Conservation (phyloP, 2,797 vertebrate genomes). For the Darevskia mixta region DNA sequence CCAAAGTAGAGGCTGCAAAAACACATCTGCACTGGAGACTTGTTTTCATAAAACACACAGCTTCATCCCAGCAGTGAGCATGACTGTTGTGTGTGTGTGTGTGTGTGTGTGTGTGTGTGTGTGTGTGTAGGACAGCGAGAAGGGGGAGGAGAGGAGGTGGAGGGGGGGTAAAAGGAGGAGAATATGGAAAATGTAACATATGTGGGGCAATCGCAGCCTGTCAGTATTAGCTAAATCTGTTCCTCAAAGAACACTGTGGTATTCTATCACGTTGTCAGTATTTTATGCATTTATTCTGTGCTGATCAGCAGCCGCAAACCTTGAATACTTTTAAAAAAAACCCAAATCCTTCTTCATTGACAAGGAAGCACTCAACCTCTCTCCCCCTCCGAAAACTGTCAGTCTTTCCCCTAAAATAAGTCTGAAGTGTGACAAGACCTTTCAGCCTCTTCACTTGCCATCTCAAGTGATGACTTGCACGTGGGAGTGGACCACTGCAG, state of each 20-base stretch:
- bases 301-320: slow-evolving; percentile 32
- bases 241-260: slow-evolving; percentile 31
- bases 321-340: slow-evolving; percentile 37
- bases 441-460: slow-evolving; percentile 15
- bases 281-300: slow-evolving; percentile 48
- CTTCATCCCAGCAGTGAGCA: slow-evolving; percentile 3
- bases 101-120: slow-evolving; percentile 2
- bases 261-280: slow-evolving; percentile 38
- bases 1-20: slow-evolving; percentile 1
- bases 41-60: neutral
- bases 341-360: neutral
- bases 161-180: neutral
- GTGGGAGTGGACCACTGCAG: neutral
- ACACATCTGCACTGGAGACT: slow-evolving; percentile 29
- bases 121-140: slow-evolving; percentile 20
- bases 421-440: slow-evolving; percentile 41
- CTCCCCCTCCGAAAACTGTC: slow-evolving; percentile 14
- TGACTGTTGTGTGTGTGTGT: slow-evolving; percentile 15
- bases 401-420: slow-evolving; percentile 30
- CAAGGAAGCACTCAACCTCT: slow-evolving; percentile 27
- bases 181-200: slow-evolving; percentile 21
- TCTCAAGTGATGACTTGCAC: neutral
- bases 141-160: neutral
- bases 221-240: slow-evolving; percentile 37
- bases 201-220: slow-evolving; percentile 38